phyloP scores from a whole-genome alignment of 2,888 invertebrate genomes.

The Phania funesta region DNA sequence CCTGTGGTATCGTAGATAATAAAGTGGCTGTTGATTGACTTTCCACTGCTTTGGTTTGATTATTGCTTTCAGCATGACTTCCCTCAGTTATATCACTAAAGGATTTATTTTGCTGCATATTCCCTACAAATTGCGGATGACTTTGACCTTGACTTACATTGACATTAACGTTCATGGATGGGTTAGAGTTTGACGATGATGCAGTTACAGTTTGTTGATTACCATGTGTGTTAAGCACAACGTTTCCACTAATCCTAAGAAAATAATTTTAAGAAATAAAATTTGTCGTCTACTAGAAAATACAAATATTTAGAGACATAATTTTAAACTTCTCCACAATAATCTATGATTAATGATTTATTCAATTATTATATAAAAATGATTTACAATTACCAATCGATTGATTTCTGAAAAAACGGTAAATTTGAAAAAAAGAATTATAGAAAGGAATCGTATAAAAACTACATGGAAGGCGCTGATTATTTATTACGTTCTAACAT shows the following conservation, averaged over 20 bases:
- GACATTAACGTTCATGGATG: slow-evolving; percentile 25
- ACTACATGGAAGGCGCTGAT: no score
- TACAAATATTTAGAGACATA: not conserved
- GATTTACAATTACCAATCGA: no score
- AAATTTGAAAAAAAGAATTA: no score
- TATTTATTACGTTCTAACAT: no score
- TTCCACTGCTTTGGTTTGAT: slow-evolving; percentile 50
- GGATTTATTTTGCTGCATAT: slow-evolving; percentile 50
- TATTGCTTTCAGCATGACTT: slow-evolving; percentile 43
- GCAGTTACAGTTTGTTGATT: slow-evolving; percentile 35
- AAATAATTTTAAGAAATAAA: not conserved
- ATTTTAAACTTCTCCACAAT: no score
- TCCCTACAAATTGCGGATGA: slow-evolving; percentile 45
- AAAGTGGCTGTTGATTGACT: slow-evolving; percentile 12
- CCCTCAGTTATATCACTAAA: slow-evolving; percentile 26
- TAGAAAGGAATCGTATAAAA: no score
- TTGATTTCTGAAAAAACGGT: no score
- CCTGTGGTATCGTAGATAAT: slow-evolving; percentile 24
- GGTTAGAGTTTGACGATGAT: not conserved
- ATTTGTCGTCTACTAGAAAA: not conserved
- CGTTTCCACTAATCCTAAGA: slow-evolving; percentile 32
- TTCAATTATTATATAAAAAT: no score
- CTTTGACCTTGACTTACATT: slow-evolving; percentile 32
- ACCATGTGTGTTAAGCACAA: slow-evolving; percentile 27
- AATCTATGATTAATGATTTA: no score